These are phyloP conservation scores for Semnornis frantzii DNA, from an alignment of 2,113 vertebrate genomes.

Conservation along the genomic window DNA sequence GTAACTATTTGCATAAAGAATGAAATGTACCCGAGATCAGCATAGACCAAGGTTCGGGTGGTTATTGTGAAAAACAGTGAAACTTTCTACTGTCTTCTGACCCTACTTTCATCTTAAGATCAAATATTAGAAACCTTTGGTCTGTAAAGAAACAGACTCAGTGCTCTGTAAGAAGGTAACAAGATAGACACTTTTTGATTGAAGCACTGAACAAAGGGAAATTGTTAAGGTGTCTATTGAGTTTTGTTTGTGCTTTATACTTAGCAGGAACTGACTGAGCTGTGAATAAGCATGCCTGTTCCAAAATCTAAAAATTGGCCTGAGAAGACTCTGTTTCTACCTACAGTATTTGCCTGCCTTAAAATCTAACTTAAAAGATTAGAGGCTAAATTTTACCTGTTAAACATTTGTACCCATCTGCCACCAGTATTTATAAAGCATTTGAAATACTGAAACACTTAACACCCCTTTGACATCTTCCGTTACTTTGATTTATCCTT, in stretches of 20 bases:
- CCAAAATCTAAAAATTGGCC: not conserved
- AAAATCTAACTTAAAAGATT: not conserved
- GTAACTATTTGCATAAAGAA: not conserved
- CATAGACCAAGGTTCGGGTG: accelerated
- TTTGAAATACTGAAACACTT: not conserved
- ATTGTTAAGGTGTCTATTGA: not conserved
- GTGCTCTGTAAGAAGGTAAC: not conserved
- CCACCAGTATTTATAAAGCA: not conserved
- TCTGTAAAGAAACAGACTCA: not conserved
- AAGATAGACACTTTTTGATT: not conserved
- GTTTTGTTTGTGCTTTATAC: not conserved
- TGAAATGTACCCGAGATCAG: not conserved
- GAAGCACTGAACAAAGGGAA: not conserved
- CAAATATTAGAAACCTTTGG: not conserved
- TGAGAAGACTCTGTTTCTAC: not conserved
- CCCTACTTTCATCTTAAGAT: not conserved
- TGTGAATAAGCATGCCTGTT: not conserved
- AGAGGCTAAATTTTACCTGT: not conserved
- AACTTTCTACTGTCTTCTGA: not conserved
- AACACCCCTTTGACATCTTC: not conserved
- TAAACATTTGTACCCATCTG: not conserved
- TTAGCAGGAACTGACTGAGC: not conserved
- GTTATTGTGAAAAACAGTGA: not conserved
- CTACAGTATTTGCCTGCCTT: not conserved
- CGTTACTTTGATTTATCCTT: not conserved